Conservation (phyloP, 1,140 invertebrate genomes). For the Belonocnema kinseyi region DNA sequence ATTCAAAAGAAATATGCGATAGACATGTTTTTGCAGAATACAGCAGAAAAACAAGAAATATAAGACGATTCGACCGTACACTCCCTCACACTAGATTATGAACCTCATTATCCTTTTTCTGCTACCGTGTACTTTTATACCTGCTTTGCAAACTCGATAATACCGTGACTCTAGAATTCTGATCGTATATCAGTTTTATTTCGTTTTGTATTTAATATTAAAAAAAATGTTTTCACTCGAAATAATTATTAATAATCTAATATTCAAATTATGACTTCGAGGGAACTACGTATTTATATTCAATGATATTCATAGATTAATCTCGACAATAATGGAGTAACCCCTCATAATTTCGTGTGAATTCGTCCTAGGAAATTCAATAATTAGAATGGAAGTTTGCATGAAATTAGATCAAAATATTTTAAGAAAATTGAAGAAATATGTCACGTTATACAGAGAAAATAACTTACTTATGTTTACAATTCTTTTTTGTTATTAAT, state of each 20-base stretch:
- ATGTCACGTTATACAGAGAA: no score
- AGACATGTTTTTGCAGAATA: constrained; percentile 13
- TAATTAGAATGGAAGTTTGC: no score
- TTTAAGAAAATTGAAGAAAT: no score
- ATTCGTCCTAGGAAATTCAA: no score
- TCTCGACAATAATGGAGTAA: no score
- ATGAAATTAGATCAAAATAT: no score
- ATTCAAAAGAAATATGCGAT: background rate
- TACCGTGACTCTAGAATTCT: background rate
- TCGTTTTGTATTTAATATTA: constrained; percentile 18
- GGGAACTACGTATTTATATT: no score
- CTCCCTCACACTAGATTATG: constrained; percentile 4
- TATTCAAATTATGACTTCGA: no score
- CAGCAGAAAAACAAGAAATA: constrained; percentile 15
- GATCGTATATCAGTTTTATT: constrained; percentile 14
- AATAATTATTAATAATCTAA: background rate
- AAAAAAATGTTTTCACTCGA: background rate
- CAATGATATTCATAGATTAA: no score
- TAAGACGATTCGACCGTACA: background rate
- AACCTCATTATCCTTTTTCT: constrained; percentile 24
- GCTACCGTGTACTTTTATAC: constrained; percentile 16
- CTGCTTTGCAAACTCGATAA: constrained; percentile 24
- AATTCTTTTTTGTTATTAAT: no score
- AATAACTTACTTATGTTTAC: no score
- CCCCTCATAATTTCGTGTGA: no score